These are phyloP conservation scores for Cantharis lateralis DNA, from an alignment of 2,888 invertebrate species.

Conservation along the genomic window DNA sequence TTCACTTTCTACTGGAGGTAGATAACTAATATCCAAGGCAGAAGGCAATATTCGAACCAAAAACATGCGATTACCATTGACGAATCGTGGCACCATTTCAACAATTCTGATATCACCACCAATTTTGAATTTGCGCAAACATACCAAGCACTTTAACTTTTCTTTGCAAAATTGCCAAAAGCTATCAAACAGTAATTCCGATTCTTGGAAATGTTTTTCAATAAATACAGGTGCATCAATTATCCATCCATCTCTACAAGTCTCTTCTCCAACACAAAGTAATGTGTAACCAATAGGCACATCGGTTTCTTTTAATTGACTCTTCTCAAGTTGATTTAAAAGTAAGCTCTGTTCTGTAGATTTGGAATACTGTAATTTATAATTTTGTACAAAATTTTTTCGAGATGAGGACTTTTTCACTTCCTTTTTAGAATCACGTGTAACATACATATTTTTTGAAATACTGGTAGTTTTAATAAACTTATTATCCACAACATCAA, in stretches of 20 bases:
- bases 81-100: slow-evolving; percentile 20
- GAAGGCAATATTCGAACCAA: slow-evolving; percentile 12
- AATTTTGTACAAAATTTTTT: not conserved
- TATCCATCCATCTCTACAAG: slow-evolving; percentile 12
- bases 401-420: slow-evolving; percentile 12
- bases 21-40: slow-evolving; percentile 10
- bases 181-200: slow-evolving; percentile 9
- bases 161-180: slow-evolving; percentile 26
- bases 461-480: not conserved
- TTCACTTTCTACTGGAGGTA: not conserved
- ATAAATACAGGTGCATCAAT: slow-evolving; percentile 12
- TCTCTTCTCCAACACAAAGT: slow-evolving; percentile 10
- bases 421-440: slow-evolving; percentile 22
- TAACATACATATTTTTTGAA: slow-evolving; percentile 17
- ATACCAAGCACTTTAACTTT: slow-evolving; percentile 13
- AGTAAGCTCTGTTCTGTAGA: not conserved
- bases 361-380: slow-evolving; percentile 3
- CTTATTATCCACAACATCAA: slow-evolving; percentile 8
- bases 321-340: slow-evolving; percentile 8
- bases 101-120: slow-evolving; percentile 14
- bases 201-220: slow-evolving; percentile 13
- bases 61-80: slow-evolving; percentile 22
- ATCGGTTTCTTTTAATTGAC: slow-evolving; percentile 13
- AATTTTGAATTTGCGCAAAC: slow-evolving; percentile 12
- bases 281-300: slow-evolving; percentile 19